Evolutionary conservation across 2,888 invertebrate species (phyloP).

Genomic region (Mythimna pallens): DNA sequence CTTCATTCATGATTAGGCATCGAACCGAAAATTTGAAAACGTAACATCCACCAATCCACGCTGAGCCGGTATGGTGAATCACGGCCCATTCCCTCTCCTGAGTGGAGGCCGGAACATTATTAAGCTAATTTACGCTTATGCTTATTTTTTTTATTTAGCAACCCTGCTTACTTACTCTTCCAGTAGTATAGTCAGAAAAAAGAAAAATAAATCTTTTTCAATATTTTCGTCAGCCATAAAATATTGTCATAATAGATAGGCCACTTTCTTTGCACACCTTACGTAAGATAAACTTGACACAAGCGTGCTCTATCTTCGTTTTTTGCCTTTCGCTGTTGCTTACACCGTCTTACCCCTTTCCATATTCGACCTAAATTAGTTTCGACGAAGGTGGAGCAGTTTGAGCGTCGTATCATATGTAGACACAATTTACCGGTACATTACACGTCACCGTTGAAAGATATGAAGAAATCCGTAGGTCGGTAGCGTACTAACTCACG

Average conservation of each 20-base stretch:
- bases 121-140: no score
- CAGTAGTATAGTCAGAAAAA: not conserved
- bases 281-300: constrained; percentile 10
- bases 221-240: not conserved
- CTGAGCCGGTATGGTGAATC: no score
- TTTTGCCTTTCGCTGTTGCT: constrained; percentile 17
- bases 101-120: no score
- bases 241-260: not conserved
- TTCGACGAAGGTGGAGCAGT: constrained; percentile 22
- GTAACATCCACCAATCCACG: no score
- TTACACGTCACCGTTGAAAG: constrained; percentile 17
- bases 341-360: constrained; percentile 3
- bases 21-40: no score
- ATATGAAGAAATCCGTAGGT: constrained; percentile 17
- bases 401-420: constrained; percentile 19
- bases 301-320: constrained; percentile 39
- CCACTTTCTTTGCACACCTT: constrained; percentile 6
- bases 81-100: no score
- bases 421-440: constrained; percentile 46
- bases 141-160: no score
- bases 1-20: no score
- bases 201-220: not conserved
- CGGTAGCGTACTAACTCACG: not conserved
- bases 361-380: constrained; percentile 41
- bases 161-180: not conserved